phyloP scores from a whole-genome alignment of 2,113 vertebrate species.

The Phoenicopterus ruber region DNA sequence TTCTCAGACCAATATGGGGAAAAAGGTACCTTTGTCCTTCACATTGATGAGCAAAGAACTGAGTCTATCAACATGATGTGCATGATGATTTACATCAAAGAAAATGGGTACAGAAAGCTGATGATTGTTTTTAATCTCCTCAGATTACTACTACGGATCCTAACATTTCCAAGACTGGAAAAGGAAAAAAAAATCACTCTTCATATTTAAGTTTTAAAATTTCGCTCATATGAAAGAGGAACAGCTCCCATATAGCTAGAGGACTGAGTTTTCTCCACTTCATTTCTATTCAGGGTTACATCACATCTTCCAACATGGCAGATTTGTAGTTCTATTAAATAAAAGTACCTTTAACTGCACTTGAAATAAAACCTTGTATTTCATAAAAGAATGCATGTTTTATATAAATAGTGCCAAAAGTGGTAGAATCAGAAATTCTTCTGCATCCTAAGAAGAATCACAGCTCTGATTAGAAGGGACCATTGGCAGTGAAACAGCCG shows the following conservation, averaged over 20 bases:
- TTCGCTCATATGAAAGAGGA: background rate
- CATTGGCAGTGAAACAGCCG: background rate
- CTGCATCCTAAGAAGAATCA: background rate
- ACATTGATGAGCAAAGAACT: background rate
- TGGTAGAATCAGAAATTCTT: background rate
- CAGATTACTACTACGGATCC: background rate
- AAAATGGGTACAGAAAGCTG: background rate
- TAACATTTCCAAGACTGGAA: background rate
- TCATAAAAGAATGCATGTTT: background rate
- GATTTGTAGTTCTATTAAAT: background rate
- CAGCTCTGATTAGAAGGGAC: background rate
- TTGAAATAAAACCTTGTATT: background rate
- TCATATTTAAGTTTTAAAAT: background rate
- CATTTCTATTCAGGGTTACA: background rate
- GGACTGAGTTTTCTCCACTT: background rate
- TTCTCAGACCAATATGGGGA: background rate
- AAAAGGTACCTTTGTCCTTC: background rate
- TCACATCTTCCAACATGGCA: background rate
- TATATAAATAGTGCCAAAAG: background rate
- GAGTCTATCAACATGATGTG: background rate
- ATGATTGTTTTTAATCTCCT: background rate
- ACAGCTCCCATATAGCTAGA: background rate
- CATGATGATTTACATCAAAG: background rate
- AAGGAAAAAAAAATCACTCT: background rate
- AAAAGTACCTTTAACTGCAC: background rate